Evolutionary conservation across 2,797 vertebrate genomes (phyloP), one percentile per base, ranked within the genome.

Genomic region (Echiichthys vipera): DNA sequence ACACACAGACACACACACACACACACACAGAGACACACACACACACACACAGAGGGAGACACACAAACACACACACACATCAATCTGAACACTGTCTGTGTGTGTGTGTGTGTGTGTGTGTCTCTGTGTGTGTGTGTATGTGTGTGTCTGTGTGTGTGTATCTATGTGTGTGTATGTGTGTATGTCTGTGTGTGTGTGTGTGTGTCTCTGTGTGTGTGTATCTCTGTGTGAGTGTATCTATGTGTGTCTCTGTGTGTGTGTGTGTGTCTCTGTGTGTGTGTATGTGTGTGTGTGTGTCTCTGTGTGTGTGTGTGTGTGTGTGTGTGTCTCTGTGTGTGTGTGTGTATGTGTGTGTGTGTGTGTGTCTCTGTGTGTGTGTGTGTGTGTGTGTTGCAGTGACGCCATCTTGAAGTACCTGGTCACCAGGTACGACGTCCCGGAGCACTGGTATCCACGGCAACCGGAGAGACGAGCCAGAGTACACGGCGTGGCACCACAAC

Each of bases 331-430:
- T n/a, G 30, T 9, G 30, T 29, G 29, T 29, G 29, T 2, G 7
- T 3, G 5, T 29, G 7, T 5, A 29, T 4, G 4, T 29, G 29
- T 7, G 1, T 4, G 5, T 1, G 29, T 3, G 17, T 2, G 17
- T 3, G 2, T 37, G 3, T 14, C 13, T 12, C 36, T 30, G 49
- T 43, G 18, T 5, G 20, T 43, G 22, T 27, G 22, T 47, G 18
- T 30, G 25, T 29, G 24, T 24, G 9, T 50, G 22, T 36, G 7
- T 20, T 42, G 17, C 46, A 95, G 94, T 65, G 93, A 93, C 5
- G 95, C 95, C 61, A 95, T 95, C 70, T 11, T 95, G 49, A 95
- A 95, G 67, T 94, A 95, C 82, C 76, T 95, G 73, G 79, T 69
- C 12, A 88, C 65, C 20, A 88, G 65, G 30, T 88, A 88, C 12